Base-by-base conservation (phyloP, 2,888 invertebrate species). In the Andrena marginata region DNA sequence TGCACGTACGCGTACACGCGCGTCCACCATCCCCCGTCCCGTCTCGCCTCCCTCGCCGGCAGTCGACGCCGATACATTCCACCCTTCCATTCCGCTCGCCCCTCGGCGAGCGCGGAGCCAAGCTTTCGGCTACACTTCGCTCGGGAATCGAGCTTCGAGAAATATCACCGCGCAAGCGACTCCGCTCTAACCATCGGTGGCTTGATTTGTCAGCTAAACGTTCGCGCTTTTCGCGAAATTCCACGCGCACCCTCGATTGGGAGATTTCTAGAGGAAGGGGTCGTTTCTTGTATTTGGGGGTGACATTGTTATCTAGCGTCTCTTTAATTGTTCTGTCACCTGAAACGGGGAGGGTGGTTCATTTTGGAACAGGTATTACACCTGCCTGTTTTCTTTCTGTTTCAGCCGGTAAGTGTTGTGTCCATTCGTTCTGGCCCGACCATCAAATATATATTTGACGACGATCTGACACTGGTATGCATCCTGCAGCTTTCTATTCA, bases 331-430 rank as follows among this genome's bases (percentile, higher is more conserved):
- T 42, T 42, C 42, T 42, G 4, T 1, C 1, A 13, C 13, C 42
- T 13, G 4, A 42, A 42, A 13, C 4, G 13, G 13, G 42, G 13
- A 13, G 42, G 42, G 23, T 26, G 20, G 23, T 13, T 56, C 4
- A 4, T 56, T 23, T 20, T 56, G 13, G 10, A 23, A 26, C 10
- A 26, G 33, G 2, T 67, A 20, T 48, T n/a, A 71, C 31, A 42
- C 1, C 1, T 2, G 10, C 71, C 49, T 42, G 42, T 26, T 65
- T 78, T 76, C 81, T 86, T 90, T 90, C 26, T 90, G 86, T 93
- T 93, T 80, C 93, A 93, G 93, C 92, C 93, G 92, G 93, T 93
- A 93, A 92, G 68, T 42, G 16, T 64, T 68, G 42, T 42, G 49
- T 42, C 62, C 16, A 49, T 68, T 26, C 72, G 71, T 62, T 16